phyloP scores from a whole-genome alignment of 2,797 vertebrate species.

The Decapterus maruadsi region DNA sequence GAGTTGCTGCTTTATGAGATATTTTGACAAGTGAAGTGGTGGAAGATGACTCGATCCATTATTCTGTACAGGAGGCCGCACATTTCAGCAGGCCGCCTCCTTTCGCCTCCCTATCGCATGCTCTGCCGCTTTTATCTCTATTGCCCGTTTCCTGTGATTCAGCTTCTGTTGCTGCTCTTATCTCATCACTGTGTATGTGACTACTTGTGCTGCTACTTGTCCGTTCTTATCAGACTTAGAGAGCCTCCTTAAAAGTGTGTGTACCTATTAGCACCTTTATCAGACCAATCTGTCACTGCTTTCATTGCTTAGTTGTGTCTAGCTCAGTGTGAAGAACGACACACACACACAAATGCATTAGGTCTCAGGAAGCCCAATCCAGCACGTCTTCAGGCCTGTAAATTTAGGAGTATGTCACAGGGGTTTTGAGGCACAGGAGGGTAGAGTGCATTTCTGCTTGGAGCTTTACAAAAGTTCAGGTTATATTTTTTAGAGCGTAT shows the following conservation, averaged over 20 bases:
- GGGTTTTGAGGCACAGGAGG: conserved; percentile 49
- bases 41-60: conserved; percentile 8
- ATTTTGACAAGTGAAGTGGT: conserved; percentile 21
- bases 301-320: conserved; percentile 71
- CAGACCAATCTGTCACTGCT: conserved; percentile 79
- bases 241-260: conserved; percentile 67
- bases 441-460: conserved; percentile 52
- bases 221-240: conserved; percentile 71
- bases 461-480: conserved; percentile 71
- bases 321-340: conserved; percentile 38
- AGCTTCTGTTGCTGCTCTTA: conserved; percentile 78
- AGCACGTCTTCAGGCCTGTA: conserved; percentile 69
- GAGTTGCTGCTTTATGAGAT: conserved; percentile 20
- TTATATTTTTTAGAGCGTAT: conserved; percentile 70
- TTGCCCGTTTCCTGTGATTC: conserved; percentile 73
- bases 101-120: conserved; percentile 25
- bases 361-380: conserved; percentile 30
- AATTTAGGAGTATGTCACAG: conserved; percentile 63
- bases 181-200: conserved; percentile 43
- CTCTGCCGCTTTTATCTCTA: conserved; percentile 65
- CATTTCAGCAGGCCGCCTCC: conserved; percentile 6
- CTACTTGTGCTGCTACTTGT: conserved; percentile 31
- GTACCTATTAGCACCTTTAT: conserved; percentile 75
- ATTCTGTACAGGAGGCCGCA: background rate
- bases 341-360: conserved; percentile 25